phyloP scores from a whole-genome alignment of 1,140 invertebrate species.

The Lasaia peninsularis region DNA sequence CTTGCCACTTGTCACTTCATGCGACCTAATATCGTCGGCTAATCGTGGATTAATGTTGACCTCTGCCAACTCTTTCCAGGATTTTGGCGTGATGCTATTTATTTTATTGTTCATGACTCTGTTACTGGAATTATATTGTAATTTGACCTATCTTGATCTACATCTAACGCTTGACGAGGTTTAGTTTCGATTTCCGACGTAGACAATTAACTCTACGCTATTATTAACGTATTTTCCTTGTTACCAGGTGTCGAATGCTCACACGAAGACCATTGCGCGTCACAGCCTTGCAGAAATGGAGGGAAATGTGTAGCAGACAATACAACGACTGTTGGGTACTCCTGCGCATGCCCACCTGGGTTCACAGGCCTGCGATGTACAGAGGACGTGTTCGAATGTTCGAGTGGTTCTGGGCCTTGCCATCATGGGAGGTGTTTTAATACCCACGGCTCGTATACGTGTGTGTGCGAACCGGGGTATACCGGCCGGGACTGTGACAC shows the following conservation, averaged over 20 bases:
- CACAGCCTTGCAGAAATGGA: conserved; percentile 91
- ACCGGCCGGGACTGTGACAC: conserved; percentile 94
- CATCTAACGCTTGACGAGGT: no score
- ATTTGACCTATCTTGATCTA: no score
- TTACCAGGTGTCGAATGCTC: conserved; percentile 90
- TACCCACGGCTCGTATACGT: conserved; percentile 94
- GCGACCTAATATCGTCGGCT: no score
- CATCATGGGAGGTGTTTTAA: conserved; percentile 90
- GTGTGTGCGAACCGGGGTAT: conserved; percentile 91
- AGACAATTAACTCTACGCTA: no score
- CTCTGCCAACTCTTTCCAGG: no score
- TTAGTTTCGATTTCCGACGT: no score
- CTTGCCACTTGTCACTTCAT: no score
- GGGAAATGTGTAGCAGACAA: conserved; percentile 87
- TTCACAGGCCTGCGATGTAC: conserved; percentile 91
- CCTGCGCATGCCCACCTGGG: conserved; percentile 90
- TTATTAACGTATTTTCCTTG: conserved; percentile 27
- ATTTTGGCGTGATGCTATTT: no score
- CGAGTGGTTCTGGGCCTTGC: conserved; percentile 84
- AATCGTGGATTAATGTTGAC: no score
- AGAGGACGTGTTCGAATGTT: conserved; percentile 94
- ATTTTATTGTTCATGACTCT: no score
- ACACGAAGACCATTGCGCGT: conserved; percentile 91
- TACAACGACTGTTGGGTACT: conserved; percentile 79
- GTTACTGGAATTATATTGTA: no score